Percentiles rank a stretch among this genome's conserved stretches.
Conservation (phyloP, 1,140 invertebrate species). For the Leptinotarsa defecta region DNA sequence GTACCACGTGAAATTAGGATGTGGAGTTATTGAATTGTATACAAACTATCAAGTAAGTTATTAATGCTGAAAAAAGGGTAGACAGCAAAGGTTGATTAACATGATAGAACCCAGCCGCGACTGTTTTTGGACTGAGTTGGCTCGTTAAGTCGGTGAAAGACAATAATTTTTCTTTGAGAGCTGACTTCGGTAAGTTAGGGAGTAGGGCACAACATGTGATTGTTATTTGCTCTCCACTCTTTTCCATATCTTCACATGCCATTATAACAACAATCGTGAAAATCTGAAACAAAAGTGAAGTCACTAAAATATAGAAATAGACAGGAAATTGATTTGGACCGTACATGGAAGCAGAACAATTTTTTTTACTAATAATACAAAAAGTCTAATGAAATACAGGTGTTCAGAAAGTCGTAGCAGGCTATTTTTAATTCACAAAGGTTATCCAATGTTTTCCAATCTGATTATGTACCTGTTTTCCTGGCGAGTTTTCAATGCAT, state of each 20-base stretch:
- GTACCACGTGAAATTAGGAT: not conserved
- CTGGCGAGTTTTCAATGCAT: too few relatives aligned
- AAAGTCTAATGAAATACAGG: too few relatives aligned
- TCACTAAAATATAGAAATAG: too few relatives aligned
- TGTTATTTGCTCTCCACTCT: not conserved
- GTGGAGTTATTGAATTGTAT: slow-evolving; percentile 12
- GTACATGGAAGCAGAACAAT: too few relatives aligned
- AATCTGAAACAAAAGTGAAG: not conserved
- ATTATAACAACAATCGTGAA: not conserved
- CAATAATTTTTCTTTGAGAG: not conserved
- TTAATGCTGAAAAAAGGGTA: not conserved
- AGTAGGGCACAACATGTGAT: not conserved
- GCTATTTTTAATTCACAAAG: too few relatives aligned
- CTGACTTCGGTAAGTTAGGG: not conserved
- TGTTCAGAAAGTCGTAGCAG: too few relatives aligned
- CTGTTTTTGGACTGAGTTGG: not conserved
- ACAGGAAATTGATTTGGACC: too few relatives aligned
- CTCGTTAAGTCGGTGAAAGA: not conserved
- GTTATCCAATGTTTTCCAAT: too few relatives aligned
- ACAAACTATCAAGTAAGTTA: not conserved
- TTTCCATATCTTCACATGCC: slow-evolving; percentile 11
- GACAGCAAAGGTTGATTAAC: slow-evolving; percentile 6
- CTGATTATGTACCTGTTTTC: too few relatives aligned
- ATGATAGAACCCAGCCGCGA: not conserved
- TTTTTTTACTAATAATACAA: too few relatives aligned